Evolutionary conservation across 2,113 vertebrate species (phyloP).

Genomic region (Quiscalus mexicanus): DNA sequence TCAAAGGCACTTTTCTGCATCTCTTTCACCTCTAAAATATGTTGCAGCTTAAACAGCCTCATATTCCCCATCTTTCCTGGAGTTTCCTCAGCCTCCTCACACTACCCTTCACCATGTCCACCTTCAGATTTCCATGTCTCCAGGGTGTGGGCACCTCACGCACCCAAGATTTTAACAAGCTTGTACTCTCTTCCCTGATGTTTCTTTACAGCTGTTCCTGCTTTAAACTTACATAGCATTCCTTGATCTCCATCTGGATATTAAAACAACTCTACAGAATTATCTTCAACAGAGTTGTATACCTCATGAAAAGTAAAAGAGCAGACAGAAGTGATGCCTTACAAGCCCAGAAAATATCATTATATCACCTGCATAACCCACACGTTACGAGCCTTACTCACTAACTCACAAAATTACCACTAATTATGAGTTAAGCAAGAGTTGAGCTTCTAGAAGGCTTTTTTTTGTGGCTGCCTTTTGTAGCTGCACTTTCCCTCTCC

Average conservation of each 20-base stretch:
- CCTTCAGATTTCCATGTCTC: neutral
- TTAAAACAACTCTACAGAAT: neutral
- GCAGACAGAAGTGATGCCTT: neutral
- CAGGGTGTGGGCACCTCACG: neutral
- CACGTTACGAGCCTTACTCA: neutral
- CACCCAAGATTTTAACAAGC: neutral
- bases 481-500: neutral
- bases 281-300: neutral
- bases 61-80: neutral
- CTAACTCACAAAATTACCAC: neutral
- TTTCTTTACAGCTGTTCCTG: neutral
- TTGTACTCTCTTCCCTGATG: neutral
- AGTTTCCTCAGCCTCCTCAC: neutral
- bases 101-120: neutral
- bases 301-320: neutral
- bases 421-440: neutral
- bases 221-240: neutral
- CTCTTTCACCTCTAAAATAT: neutral
- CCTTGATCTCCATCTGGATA: neutral
- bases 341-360: neutral
- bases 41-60: neutral
- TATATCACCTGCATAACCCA: neutral
- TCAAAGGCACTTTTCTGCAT: neutral
- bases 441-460: neutral
- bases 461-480: neutral